Conservation (phyloP, 2,888 invertebrate species). For the Hedya salicella region DNA sequence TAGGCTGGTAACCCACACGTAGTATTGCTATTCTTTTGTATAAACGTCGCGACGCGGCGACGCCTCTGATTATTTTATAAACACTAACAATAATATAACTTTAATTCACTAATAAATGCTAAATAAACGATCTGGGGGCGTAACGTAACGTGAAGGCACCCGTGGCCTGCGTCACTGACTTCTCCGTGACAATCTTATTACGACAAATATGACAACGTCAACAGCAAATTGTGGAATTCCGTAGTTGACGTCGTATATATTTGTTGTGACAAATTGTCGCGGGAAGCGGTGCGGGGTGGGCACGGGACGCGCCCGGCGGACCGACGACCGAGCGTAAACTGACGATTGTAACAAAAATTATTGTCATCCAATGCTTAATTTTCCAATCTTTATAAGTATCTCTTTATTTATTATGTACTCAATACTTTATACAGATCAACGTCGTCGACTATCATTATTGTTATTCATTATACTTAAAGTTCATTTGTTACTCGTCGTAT, state of each 20-base stretch:
- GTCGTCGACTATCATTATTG: conserved; percentile 57
- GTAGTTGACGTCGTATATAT: not conserved
- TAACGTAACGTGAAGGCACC: conserved; percentile 24
- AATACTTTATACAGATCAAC: conserved; percentile 77
- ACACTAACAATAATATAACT: conserved; percentile 39
- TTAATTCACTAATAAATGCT: conserved; percentile 40
- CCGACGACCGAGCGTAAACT: conserved; percentile 46
- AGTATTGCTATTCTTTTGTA: conserved; percentile 73
- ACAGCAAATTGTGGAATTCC: not conserved
- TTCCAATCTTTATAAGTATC: conserved; percentile 72
- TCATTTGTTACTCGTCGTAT: conserved; percentile 52
- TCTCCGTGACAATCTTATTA: not conserved
- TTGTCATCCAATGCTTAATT: conserved; percentile 83
- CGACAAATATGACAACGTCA: not conserved
- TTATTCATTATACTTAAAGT: conserved; percentile 44
- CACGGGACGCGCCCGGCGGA: conserved; percentile 34
- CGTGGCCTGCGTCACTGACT: conserved; percentile 15
- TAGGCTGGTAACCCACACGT: conserved; percentile 65
- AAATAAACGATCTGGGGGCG: conserved; percentile 33
- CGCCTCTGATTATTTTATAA: conserved; percentile 32
- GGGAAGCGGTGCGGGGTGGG: not conserved
- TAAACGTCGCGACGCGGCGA: conserved; percentile 30
- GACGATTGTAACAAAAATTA: conserved; percentile 80
- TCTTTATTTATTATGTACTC: conserved; percentile 66
- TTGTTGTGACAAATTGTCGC: not conserved